A percentile compares a stretch with the other conserved stretches of the same genome.
phyloP scores from a whole-genome alignment of 2,113 vertebrate genomes.

The Oncorhynchus gorbuscha region DNA sequence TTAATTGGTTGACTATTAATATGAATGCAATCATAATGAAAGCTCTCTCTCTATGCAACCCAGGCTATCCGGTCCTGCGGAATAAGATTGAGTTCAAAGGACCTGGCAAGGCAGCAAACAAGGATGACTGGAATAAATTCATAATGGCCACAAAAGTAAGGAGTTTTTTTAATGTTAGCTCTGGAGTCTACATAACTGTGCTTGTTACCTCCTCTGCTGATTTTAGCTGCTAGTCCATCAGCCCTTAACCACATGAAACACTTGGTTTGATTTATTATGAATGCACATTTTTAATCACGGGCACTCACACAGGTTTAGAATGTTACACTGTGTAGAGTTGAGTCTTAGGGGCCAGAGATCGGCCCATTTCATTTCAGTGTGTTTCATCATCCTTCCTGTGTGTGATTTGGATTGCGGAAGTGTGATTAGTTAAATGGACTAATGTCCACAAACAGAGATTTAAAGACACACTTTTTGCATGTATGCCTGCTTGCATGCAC shows the following conservation, averaged over 20 bases:
- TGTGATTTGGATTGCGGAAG: neutral
- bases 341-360: neutral
- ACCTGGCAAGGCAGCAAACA: constrained; percentile 85
- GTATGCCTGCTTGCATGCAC: too few species aligned
- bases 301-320: constrained; percentile 2
- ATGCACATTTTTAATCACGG: constrained; percentile 6
- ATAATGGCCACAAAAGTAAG: constrained; percentile 94
- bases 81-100: constrained; percentile 87
- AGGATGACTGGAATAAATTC: constrained; percentile 96
- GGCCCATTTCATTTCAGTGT: neutral
- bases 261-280: neutral
- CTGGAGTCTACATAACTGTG: neutral
- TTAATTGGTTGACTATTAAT: too few species aligned
- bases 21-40: neutral
- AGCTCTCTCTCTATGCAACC: neutral
- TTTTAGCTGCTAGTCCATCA: neutral
- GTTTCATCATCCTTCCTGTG: neutral
- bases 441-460: neutral
- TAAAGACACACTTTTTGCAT: neutral
- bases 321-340: neutral
- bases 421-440: neutral
- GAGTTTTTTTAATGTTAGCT: constrained; percentile 29
- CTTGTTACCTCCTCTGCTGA: neutral
- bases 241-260: neutral
- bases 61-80: constrained; percentile 92